phyloP scores from a whole-genome alignment of 1,140 invertebrate species.

The Brachionus koreanus region DNA sequence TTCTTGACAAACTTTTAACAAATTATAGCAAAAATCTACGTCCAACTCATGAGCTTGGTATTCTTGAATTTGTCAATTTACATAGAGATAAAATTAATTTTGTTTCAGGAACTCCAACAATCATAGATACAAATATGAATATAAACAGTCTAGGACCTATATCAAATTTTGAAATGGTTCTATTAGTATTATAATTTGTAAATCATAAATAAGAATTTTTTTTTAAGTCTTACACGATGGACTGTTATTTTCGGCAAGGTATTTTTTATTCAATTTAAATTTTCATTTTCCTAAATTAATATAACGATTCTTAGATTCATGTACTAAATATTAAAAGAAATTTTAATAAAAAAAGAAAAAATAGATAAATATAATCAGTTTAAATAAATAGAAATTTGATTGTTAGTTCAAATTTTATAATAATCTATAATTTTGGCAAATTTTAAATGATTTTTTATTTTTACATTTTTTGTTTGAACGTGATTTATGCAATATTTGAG shows the following conservation, averaged over 20 bases:
- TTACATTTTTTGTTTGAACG: too few species aligned
- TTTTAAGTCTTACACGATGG: conserved; percentile 53
- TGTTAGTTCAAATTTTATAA: too few species aligned
- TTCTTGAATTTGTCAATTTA: background rate
- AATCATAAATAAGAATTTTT: background rate
- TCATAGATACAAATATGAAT: conserved; percentile 83
- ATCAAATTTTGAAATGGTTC: conserved; percentile 84
- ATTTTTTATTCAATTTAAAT: background rate
- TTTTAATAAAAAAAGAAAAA: background rate
- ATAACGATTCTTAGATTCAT: background rate
- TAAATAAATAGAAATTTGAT: too few species aligned
- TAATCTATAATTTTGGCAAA: too few species aligned
- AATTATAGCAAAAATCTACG: conserved; percentile 40
- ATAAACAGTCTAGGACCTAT: conserved; percentile 91
- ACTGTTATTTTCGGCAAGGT: conserved; percentile 54
- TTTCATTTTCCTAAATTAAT: background rate
- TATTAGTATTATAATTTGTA: background rate
- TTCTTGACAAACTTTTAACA: conserved; percentile 34
- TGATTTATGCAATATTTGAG: too few species aligned
- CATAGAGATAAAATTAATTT: background rate
- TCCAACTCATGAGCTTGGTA: conserved; percentile 28
- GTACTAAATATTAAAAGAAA: background rate
- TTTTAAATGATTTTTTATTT: too few species aligned
- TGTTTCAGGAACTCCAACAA: conserved; percentile 62
- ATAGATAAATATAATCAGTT: too few species aligned